Conservation (phyloP, 2,888 invertebrate genomes). For the Anaspis maculata region DNA sequence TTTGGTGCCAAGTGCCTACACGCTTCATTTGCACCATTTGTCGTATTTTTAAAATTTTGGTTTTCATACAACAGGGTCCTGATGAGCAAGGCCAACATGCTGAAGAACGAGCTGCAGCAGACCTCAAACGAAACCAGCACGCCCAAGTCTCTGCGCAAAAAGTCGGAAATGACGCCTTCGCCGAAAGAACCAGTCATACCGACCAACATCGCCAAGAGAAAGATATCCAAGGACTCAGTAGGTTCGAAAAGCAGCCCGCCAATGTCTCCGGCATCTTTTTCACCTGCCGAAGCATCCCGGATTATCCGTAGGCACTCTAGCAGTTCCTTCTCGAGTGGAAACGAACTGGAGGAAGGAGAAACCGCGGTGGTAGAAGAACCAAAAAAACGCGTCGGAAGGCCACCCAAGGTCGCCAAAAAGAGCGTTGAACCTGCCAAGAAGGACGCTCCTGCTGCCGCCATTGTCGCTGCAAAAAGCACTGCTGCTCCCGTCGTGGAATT, state of each 20-base stretch:
- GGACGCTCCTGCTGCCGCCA: too few species aligned
- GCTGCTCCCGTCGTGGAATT: too few species aligned
- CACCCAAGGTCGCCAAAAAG: too few species aligned
- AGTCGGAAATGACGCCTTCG: constrained; percentile 40
- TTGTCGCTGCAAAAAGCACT: too few species aligned
- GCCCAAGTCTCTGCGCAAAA: constrained; percentile 43
- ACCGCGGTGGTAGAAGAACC: too few species aligned
- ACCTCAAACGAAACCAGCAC: constrained; percentile 34
- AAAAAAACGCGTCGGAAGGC: too few species aligned
- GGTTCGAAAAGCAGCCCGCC: constrained; percentile 44
- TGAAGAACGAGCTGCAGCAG: constrained; percentile 36
- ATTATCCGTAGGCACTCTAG: constrained; percentile 78
- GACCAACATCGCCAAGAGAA: constrained; percentile 23
- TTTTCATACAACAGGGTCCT: too few species aligned
- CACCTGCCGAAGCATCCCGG: constrained; percentile 68
- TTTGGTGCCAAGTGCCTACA: too few species aligned
- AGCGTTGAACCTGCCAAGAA: too few species aligned
- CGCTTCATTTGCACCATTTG: too few species aligned
- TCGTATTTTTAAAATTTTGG: too few species aligned
- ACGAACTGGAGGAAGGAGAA: constrained; percentile 34
- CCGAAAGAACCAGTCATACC: constrained; percentile 8
- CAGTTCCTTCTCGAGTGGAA: constrained; percentile 60
- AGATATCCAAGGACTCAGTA: constrained; percentile 39
- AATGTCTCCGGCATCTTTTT: constrained; percentile 52
- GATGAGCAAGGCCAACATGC: constrained; percentile 34